phyloP scores from a whole-genome alignment of 2,888 invertebrate species.

The Macaria notata region DNA sequence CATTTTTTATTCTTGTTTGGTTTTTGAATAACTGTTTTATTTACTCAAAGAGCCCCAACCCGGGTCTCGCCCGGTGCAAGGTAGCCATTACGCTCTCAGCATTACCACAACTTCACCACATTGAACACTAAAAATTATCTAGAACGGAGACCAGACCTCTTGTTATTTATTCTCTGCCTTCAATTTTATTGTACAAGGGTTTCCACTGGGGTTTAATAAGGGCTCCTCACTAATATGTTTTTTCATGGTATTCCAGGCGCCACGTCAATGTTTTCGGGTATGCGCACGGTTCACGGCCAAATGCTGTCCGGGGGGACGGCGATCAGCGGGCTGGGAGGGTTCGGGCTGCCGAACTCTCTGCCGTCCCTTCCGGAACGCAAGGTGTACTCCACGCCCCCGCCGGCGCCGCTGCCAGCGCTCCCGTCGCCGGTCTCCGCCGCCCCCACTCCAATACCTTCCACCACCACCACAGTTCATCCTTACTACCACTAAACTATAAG shows the following conservation, averaged over 20 bases:
- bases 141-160: too few species aligned
- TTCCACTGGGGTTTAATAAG: too few species aligned
- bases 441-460: constrained; percentile 69
- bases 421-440: constrained; percentile 63
- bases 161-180: too few species aligned
- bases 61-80: too few species aligned
- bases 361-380: constrained; percentile 80
- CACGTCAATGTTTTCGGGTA: constrained; percentile 68
- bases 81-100: too few species aligned
- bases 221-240: too few species aligned
- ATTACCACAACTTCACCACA: too few species aligned
- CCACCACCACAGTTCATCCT: constrained; percentile 65
- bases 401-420: constrained; percentile 79
- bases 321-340: constrained; percentile 61
- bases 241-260: constrained; percentile 46
- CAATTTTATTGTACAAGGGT: too few species aligned
- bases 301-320: constrained; percentile 65
- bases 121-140: too few species aligned
- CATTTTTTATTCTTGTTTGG: too few species aligned
- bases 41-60: too few species aligned
- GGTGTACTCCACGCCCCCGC: constrained; percentile 78
- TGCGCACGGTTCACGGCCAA: constrained; percentile 71
- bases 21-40: too few species aligned
- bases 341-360: constrained; percentile 66
- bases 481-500: constrained; percentile 45